Percentiles rank a stretch among this genome's conserved stretches.
These are phyloP conservation scores for Sebastes paucispinis DNA, from an alignment of 2,797 vertebrate species.

Conservation along the genomic window DNA sequence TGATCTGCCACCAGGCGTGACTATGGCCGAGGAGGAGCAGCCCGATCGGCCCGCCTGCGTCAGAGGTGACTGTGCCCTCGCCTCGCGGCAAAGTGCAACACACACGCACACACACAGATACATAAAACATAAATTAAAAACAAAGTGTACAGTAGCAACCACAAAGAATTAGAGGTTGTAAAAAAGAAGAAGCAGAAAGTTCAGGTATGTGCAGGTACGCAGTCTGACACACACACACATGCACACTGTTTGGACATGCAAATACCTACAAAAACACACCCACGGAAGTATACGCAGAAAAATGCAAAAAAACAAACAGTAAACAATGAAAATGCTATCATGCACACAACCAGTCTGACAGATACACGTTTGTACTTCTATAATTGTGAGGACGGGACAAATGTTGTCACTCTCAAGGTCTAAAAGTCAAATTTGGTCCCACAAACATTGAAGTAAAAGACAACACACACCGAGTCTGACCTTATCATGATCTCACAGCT, in stretches of 20 bases:
- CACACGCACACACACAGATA: neutral
- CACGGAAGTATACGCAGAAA: no score
- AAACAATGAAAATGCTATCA: no score
- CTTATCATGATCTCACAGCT: neutral
- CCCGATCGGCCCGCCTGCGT: conserved; percentile 38
- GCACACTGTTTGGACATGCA: neutral
- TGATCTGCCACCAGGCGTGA: conserved; percentile 51
- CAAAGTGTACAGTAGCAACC: conserved; percentile 29
- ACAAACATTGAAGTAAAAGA: neutral
- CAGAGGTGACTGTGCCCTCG: conserved; percentile 34
- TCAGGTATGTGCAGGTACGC: neutral
- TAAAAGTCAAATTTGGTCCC: neutral
- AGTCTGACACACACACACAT: neutral
- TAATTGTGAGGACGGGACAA: neutral
- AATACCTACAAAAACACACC: neutral
- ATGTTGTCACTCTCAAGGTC: neutral
- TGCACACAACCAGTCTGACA: no score
- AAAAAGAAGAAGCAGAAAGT: neutral
- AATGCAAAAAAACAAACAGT: no score
- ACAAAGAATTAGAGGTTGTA: conserved; percentile 4
- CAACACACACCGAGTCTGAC: neutral
- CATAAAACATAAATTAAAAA: neutral
- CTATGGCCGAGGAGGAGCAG: conserved; percentile 58
- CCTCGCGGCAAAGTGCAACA: conserved; percentile 1
- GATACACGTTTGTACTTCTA: neutral